Conservation (phyloP, 2,888 invertebrate genomes). For the Campoplex nolae region DNA sequence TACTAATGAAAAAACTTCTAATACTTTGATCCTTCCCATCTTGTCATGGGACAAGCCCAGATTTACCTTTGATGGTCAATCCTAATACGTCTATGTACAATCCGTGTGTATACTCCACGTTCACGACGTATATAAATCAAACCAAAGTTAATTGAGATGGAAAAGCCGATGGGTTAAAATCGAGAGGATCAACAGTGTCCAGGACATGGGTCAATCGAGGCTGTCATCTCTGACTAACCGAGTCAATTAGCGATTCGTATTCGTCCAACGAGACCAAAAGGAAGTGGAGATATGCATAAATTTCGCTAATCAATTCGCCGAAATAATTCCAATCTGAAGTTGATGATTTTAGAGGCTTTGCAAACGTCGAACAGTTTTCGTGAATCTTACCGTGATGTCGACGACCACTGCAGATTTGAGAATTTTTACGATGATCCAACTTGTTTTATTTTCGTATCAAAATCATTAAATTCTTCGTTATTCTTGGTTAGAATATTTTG, state of each 20-base stretch:
- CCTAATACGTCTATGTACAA: not conserved
- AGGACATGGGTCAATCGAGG: slow-evolving; percentile 21
- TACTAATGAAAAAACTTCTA: not conserved
- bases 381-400: not conserved
- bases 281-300: not conserved
- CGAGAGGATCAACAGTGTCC: slow-evolving; percentile 22
- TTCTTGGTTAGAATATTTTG: not conserved
- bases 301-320: slow-evolving; percentile 7
- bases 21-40: slow-evolving; percentile 34
- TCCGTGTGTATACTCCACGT: not conserved
- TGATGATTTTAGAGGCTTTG: not conserved
- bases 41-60: not conserved
- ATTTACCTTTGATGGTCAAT: slow-evolving; percentile 14
- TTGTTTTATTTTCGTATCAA: not conserved
- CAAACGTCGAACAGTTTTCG: not conserved
- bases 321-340: slow-evolving; percentile 8
- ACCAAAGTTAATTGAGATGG: slow-evolving; percentile 16
- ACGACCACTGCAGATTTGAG: not conserved
- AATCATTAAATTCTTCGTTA: not conserved
- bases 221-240: slow-evolving; percentile 64
- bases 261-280: not conserved
- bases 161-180: slow-evolving; percentile 11
- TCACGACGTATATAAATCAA: not conserved
- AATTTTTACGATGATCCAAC: not conserved
- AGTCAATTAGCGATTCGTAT: slow-evolving; percentile 69